phyloP scores from a whole-genome alignment of 2,888 invertebrate species.

The Erynnis tages region DNA sequence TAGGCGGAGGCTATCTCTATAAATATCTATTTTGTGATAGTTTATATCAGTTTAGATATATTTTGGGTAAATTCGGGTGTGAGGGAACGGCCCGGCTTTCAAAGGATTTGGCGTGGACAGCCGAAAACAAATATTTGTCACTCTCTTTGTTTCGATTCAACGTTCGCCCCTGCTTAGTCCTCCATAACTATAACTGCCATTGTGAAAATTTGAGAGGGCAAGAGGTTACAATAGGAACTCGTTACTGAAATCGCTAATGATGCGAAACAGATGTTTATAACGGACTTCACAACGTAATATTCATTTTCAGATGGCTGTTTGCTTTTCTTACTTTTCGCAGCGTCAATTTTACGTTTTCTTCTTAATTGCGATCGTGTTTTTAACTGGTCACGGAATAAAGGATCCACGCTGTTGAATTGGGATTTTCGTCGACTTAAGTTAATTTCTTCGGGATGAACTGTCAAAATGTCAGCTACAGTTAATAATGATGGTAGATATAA shows the following conservation, averaged over 20 bases:
- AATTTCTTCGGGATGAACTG: no score
- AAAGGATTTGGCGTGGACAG: slow-evolving; percentile 56
- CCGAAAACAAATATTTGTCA: slow-evolving; percentile 61
- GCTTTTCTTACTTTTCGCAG: slow-evolving; percentile 6
- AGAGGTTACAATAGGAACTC: slow-evolving; percentile 23
- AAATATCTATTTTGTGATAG: slow-evolving; percentile 28
- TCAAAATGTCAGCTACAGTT: no score
- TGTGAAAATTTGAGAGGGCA: slow-evolving; percentile 22
- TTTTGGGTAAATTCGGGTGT: slow-evolving; percentile 36
- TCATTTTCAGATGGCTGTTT: slow-evolving; percentile 17
- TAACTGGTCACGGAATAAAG: neutral
- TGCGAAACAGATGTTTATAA: slow-evolving; percentile 26
- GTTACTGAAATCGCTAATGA: slow-evolving; percentile 27
- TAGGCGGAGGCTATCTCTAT: slow-evolving; percentile 21
- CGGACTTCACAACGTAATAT: slow-evolving; percentile 21
- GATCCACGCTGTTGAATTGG: neutral
- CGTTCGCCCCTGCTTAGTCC: slow-evolving; percentile 16
- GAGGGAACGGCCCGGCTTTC: slow-evolving; percentile 45
- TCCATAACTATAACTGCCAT: slow-evolving; percentile 20
- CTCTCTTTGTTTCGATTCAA: slow-evolving; percentile 53
- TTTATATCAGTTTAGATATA: slow-evolving; percentile 29
- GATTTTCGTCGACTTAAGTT: neutral
- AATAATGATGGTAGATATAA: no score
- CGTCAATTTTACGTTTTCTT: slow-evolving; percentile 2
- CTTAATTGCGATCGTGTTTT: slow-evolving; percentile 3